These are phyloP conservation scores for Jordanella pulchra DNA, from an alignment of 2,797 vertebrate genomes.

Conservation along the genomic window DNA sequence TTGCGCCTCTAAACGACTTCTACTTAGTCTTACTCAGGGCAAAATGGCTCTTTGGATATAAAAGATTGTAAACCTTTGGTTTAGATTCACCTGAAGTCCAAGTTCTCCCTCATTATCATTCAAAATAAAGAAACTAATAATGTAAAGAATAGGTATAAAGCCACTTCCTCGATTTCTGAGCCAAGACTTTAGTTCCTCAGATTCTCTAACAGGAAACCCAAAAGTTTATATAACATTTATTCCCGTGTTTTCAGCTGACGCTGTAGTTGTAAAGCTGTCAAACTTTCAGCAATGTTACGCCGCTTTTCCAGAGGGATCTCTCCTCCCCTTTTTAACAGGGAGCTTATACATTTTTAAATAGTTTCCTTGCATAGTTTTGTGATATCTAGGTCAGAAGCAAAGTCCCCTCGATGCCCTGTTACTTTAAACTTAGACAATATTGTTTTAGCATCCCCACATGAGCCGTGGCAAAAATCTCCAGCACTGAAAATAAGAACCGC, in stretches of 20 bases:
- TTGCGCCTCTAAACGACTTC: no score
- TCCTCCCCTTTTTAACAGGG: not conserved
- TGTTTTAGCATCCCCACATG: constrained; percentile 9
- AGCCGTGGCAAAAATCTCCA: not conserved
- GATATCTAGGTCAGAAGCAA: constrained; percentile 1
- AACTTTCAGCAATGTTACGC: constrained; percentile 2
- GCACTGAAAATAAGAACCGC: not conserved
- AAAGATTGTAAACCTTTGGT: not conserved
- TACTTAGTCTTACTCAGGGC: no score
- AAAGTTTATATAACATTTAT: not conserved
- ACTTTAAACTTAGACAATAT: not conserved
- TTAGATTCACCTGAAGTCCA: not conserved
- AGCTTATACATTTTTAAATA: constrained; percentile 6
- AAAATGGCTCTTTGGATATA: no score
- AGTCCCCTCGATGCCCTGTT: constrained; percentile 3
- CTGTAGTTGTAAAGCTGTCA: constrained; percentile 6
- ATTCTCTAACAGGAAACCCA: constrained; percentile 10
- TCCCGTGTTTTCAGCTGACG: not conserved
- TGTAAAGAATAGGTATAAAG: not conserved
- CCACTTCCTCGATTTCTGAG: not conserved
- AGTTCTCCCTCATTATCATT: not conserved
- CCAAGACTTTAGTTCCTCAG: constrained; percentile 1
- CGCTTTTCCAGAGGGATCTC: not conserved
- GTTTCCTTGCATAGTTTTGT: constrained; percentile 10
- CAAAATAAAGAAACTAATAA: not conserved